Base-by-base conservation (phyloP, 2,888 invertebrate genomes). In the Sinohyriopsis cumingii region DNA sequence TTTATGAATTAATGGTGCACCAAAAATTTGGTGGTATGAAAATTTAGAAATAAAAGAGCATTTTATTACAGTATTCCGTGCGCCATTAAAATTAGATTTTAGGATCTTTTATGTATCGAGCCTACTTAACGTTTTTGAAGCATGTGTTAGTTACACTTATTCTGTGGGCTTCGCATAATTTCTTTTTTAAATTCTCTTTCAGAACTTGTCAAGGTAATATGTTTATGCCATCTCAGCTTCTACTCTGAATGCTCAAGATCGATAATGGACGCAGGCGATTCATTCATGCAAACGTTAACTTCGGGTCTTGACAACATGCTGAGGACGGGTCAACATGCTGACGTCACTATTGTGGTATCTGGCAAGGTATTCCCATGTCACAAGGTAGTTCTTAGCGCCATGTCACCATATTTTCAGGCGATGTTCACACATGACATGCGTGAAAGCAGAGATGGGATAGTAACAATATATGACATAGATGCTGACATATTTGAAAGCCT, bases 401-500 rank as follows among this genome's bases (percentile, higher is more conserved):
- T 84, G 80, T 85, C 85, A 1, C 80, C 85, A 6, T 83, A 85
- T 62, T 85, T 85, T 68, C 83, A 84, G 67, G 84, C 83, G 20
- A 85, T 83, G 80, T 84, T 84, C 65, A 80, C 73, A 55, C 82
- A 83, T 20, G 85, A 83, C 61, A 82, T 84, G 80, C 69, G 81
- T 6, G 85, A 85, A 62, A 80, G 78, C 33, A 75, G 82, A 2
- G 85, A 83, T 55, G 82, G 83, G 24, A 78, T 82, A 20, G 80
- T 85, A 57, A 82, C 82, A 19, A 63, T 85, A 53, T 75, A 82
- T 28, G 83, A 84, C 72, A 77, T 97, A 59, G 93, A 93, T 72
- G 93, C 94, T 19, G 93, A 93, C 77, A 94, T 95, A 86, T 93
- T 97, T 91, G 93, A 94, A 76, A 92, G 94, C 70, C 92, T 97